Conservation (phyloP, 2,113 vertebrate species). For the Saccopteryx leptura region DNA sequence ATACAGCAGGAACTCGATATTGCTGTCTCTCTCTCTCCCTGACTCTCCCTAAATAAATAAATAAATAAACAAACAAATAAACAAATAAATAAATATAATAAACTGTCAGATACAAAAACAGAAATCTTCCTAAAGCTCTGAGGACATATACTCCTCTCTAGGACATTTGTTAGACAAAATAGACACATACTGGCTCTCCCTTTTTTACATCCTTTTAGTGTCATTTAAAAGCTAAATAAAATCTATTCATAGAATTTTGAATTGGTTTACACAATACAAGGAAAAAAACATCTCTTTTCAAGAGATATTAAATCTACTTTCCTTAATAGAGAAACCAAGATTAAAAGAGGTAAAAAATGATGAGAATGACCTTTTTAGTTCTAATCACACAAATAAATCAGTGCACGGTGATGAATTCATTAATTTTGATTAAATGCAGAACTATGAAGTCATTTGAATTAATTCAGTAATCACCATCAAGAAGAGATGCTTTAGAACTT, state of each 20-base stretch:
- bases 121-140: background rate
- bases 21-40: no score
- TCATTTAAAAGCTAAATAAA: slow-evolving; percentile 66
- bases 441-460: slow-evolving; percentile 78
- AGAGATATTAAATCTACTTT: slow-evolving; percentile 77
- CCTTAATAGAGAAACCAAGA: slow-evolving; percentile 64
- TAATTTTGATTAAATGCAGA: slow-evolving; percentile 78
- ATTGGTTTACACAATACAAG: slow-evolving; percentile 65
- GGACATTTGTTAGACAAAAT: slow-evolving; percentile 51
- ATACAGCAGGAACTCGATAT: no score
- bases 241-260: slow-evolving; percentile 74
- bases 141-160: background rate
- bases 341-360: slow-evolving; percentile 77
- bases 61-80: no score
- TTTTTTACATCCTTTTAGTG: slow-evolving; percentile 51
- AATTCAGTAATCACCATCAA: slow-evolving; percentile 80
- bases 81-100: no score
- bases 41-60: no score
- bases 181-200: background rate
- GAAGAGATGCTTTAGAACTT: slow-evolving; percentile 57
- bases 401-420: slow-evolving; percentile 73
- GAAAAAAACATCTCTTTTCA: slow-evolving; percentile 68
- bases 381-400: slow-evolving; percentile 82
- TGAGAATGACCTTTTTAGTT: slow-evolving; percentile 81
- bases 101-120: background rate